Conservation (phyloP, 2,888 invertebrate species). For the Nymphalis c-album region DNA sequence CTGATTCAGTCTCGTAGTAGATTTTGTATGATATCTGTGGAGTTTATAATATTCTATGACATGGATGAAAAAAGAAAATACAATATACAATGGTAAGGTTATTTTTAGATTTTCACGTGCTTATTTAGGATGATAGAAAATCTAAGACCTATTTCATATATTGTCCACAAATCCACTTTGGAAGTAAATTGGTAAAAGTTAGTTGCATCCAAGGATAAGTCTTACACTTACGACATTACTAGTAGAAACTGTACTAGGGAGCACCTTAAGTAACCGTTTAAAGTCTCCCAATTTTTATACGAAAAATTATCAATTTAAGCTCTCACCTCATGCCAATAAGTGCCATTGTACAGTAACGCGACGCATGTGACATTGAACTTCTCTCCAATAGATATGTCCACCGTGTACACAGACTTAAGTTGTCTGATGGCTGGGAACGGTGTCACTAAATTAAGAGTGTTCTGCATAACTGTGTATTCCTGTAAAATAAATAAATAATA, state of each 20-base stretch:
- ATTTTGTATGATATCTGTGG: constrained; percentile 69
- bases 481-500: constrained; percentile 42
- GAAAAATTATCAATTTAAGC: no score
- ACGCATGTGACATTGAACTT: constrained; percentile 73
- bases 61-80: neutral
- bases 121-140: no score
- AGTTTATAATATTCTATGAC: neutral
- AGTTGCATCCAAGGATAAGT: no score
- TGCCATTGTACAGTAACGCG: constrained; percentile 70
- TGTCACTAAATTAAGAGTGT: constrained; percentile 78
- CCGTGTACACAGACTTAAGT: constrained; percentile 75
- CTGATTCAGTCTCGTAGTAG: constrained; percentile 66
- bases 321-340: constrained; percentile 79
- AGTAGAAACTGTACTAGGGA: no score
- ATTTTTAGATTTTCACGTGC: no score
- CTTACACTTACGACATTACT: no score
- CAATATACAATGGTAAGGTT: no score
- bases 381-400: constrained; percentile 70
- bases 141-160: no score
- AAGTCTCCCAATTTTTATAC: no score
- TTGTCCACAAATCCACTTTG: no score
- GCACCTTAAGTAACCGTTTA: no score
- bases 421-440: constrained; percentile 76
- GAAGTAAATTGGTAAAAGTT: no score
- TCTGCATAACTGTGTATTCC: constrained; percentile 78